Base-by-base conservation (phyloP, 2,113 vertebrate genomes). In the Tamias sibiricus region DNA sequence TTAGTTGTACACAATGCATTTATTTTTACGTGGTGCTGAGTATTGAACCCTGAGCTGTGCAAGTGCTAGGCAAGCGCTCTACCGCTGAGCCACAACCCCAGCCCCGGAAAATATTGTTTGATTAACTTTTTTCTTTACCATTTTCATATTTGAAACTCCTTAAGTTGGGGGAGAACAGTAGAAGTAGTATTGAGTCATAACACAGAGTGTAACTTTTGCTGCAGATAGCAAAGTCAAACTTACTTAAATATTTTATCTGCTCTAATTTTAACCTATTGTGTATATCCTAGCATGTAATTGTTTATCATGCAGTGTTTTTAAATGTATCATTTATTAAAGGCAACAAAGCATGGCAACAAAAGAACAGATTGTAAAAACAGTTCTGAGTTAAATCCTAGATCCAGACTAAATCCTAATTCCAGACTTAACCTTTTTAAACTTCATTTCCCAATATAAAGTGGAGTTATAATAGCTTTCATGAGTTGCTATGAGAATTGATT, bases 121-220 rank as follows among this genome's bases (percentile, higher is more conserved):
- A 37, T 84, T 64, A 69, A 54, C 32, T 77, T 87, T 90, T 75
- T 74, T 77, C 42, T 82, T 69, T 90, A 66, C 37, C 42, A 81
- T 94, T 95, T 83, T 87, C 17, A 81, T 16, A 68, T 82, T 91
- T 94, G 71, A 72, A 90, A 22, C 52, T 62, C 32, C 47, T 49
- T 49, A 77, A 88, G 44, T 32, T 91, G n/a, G 37, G 22, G 14
- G 28, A 80, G n/a, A 30, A 87, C 11, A 71, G 14, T 86, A 90
- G 85, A 86, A 77, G 49, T 81, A 95, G 77, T 91, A 64, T 44
- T 75, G 30, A 76, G 11, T 79, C 37, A 68, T 79, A 95, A 88
- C 35, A 77, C 59, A 89, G 75, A 92, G 47, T 49, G 0, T 49
- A 49, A 49, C 47, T 49, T 49, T 49, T 49, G 47, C 13, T 49